A percentile compares a stretch with the other conserved stretches of the same genome.
Conservation (phyloP, 1,140 invertebrate genomes). For the Drosophila kikkawai region DNA sequence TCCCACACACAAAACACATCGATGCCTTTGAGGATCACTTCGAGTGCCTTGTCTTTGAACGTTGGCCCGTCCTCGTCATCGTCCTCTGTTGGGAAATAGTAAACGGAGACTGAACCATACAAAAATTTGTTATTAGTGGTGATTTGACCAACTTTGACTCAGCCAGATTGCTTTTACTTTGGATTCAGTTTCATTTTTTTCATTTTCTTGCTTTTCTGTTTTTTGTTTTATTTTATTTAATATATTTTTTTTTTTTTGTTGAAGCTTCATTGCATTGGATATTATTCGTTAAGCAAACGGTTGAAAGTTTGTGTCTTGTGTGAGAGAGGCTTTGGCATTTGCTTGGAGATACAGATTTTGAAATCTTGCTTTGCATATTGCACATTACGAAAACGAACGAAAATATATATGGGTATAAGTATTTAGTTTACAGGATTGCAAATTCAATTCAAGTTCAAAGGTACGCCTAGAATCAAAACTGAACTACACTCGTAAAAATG, state of each 20-base stretch:
- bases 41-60: slow-evolving; percentile 93
- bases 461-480: slow-evolving; percentile 8
- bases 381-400: slow-evolving; percentile 43
- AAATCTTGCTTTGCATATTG: slow-evolving; percentile 44
- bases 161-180: slow-evolving; percentile 86
- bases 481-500: slow-evolving; percentile 10
- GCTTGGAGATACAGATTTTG: slow-evolving; percentile 18
- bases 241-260: slow-evolving; percentile 22
- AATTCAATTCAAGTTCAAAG: slow-evolving; percentile 13
- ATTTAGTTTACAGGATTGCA: slow-evolving; percentile 23
- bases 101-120: slow-evolving; percentile 93
- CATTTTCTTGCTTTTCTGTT: slow-evolving; percentile 14
- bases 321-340: slow-evolving; percentile 53
- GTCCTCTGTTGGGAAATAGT: slow-evolving; percentile 95
- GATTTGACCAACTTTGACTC: slow-evolving; percentile 87
- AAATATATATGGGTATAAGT: slow-evolving; percentile 10
- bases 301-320: slow-evolving; percentile 56
- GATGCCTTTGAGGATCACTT: slow-evolving; percentile 91
- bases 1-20: slow-evolving; percentile 99
- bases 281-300: slow-evolving; percentile 71
- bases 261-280: slow-evolving; percentile 81
- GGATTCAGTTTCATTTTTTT: slow-evolving; percentile 23
- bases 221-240: slow-evolving; percentile 13
- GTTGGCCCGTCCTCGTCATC: slow-evolving; percentile 95
- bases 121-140: slow-evolving; percentile 88